These are phyloP conservation scores for Loxodonta africana DNA, from an alignment of 2,113 vertebrate species.

Conservation along the genomic window DNA sequence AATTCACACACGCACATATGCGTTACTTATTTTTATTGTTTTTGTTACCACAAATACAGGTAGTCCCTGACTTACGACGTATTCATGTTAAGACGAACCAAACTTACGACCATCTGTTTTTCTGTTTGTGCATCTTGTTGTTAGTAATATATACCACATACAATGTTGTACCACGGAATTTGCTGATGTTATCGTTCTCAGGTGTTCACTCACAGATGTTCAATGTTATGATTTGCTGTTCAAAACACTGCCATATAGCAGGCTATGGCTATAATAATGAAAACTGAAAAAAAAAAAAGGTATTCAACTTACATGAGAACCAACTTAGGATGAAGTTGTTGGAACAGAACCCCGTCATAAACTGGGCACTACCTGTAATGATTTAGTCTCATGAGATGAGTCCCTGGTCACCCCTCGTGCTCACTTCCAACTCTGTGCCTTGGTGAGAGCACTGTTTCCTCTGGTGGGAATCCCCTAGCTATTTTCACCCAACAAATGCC, in stretches of 20 bases:
- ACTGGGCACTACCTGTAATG: not conserved
- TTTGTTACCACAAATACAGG: constrained; percentile 13
- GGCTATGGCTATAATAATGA: not conserved
- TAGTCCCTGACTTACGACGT: not conserved
- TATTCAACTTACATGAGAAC: not conserved
- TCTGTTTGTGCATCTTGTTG: not conserved
- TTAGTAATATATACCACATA: not conserved
- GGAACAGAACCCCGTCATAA: not conserved
- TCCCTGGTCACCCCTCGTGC: not conserved
- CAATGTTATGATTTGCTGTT: not conserved
- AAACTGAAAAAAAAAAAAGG: not conserved
- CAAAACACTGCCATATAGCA: not conserved
- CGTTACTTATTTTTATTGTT: constrained; percentile 10
- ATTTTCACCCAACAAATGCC: not conserved
- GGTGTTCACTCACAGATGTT: not conserved
- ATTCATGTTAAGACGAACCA: not conserved
- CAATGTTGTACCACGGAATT: no score
- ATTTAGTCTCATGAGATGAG: not conserved
- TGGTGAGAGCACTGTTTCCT: not conserved
- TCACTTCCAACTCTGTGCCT: not conserved
- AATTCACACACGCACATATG: not conserved
- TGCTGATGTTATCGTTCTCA: not conserved
- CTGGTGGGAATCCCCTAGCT: constrained; percentile 18
- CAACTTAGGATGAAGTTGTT: not conserved
- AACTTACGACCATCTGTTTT: not conserved